Conservation (phyloP, 1,140 invertebrate genomes). For the Drosophila punjabiensis region DNA sequence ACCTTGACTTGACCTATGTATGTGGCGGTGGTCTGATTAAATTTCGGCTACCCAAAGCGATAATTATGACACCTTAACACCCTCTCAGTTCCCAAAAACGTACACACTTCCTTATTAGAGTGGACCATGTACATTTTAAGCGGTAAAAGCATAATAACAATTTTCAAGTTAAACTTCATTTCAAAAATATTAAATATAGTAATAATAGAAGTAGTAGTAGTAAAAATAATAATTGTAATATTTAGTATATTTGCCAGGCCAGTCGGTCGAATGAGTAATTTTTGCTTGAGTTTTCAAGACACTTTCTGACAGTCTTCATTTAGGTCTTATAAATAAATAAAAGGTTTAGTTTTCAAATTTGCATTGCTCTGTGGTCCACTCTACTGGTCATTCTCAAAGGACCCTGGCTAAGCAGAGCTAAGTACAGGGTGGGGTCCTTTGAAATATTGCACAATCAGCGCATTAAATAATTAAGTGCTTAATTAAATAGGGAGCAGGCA, state of each 20-base stretch:
- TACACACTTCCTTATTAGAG: constrained; percentile 10
- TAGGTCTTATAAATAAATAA: neutral
- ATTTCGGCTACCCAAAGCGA: constrained; percentile 61
- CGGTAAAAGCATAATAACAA: neutral
- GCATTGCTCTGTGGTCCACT: constrained; percentile 2
- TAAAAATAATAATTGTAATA: no score
- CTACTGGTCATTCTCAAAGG: constrained; percentile 11
- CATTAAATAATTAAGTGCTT: constrained; percentile 82
- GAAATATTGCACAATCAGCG: constrained; percentile 81
- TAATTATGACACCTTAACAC: constrained; percentile 78
- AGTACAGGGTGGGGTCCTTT: constrained; percentile 40
- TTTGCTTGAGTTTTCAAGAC: no score
- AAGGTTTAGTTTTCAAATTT: no score
- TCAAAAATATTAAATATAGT: no score
- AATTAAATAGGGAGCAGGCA: constrained; percentile 67
- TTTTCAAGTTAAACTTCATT: no score
- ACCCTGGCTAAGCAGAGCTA: constrained; percentile 33
- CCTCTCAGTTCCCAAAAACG: constrained; percentile 11
- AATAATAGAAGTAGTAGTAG: no score
- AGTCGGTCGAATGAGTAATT: no score
- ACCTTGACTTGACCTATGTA: constrained; percentile 46
- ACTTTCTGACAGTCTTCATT: neutral
- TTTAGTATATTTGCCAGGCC: no score
- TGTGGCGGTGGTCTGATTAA: constrained; percentile 56
- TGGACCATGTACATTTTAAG: neutral